A percentile compares a stretch with the other conserved stretches of the same genome.
These are phyloP conservation scores for Parapristionchus giblindavisi DNA, from an alignment of 2,888 invertebrate species.

Conservation along the genomic window DNA sequence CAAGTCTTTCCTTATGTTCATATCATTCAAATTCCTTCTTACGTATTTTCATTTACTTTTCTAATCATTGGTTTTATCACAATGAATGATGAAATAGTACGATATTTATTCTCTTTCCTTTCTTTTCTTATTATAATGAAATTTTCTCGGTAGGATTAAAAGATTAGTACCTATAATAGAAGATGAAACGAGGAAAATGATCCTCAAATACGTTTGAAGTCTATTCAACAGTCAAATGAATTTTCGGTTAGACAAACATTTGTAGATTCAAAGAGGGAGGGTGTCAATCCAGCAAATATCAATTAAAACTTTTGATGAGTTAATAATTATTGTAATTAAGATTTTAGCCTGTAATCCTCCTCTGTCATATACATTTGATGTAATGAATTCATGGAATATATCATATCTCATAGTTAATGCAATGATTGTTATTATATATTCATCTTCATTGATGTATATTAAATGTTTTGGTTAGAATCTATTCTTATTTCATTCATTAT, in stretches of 20 bases:
- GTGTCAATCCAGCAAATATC: no score
- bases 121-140: no score
- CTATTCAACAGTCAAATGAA: no score
- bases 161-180: no score
- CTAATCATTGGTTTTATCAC: constrained; percentile 33
- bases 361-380: constrained; percentile 18
- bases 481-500: neutral
- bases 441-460: constrained; percentile 17
- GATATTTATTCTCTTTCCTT: neutral
- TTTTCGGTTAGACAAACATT: no score
- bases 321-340: no score
- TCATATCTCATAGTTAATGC: constrained; percentile 34
- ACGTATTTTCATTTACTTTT: constrained; percentile 10
- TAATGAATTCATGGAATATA: constrained; percentile 28
- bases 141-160: no score
- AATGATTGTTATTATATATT: constrained; percentile 29
- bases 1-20: constrained; percentile 28
- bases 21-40: constrained; percentile 32
- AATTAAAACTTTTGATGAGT: no score
- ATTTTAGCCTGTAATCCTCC: constrained; percentile 31
- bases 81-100: constrained; percentile 30
- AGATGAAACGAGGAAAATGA: no score
- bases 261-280: no score
- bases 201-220: no score
- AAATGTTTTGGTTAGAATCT: constrained; percentile 21